These are phyloP conservation scores for Eulemur mongoz DNA, from an alignment of 2,797 vertebrate genomes.

Conservation along the genomic window DNA sequence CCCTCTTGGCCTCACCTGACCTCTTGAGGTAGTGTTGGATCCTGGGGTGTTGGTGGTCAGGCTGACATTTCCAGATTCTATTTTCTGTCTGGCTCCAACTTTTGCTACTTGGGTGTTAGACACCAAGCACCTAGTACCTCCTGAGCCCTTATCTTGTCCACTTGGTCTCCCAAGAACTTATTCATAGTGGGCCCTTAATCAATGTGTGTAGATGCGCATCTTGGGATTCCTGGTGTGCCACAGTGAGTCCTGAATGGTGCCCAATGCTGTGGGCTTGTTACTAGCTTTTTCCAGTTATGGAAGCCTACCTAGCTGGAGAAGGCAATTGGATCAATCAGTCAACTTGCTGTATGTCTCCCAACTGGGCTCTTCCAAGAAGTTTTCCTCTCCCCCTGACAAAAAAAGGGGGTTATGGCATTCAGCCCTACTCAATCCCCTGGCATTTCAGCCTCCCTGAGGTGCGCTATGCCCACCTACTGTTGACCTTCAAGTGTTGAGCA, in stretches of 20 bases:
- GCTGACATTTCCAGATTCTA: not conserved
- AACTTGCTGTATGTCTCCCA: slow-evolving; percentile 40
- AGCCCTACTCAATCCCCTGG: not conserved
- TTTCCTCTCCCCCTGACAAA: not conserved
- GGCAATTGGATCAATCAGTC: slow-evolving; percentile 47
- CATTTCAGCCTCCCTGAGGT: not conserved
- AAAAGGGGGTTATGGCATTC: not conserved
- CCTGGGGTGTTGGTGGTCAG: not conserved
- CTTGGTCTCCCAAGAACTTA: not conserved
- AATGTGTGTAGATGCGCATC: not conserved
- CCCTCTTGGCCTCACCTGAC: not conserved
- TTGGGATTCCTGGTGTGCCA: not conserved
- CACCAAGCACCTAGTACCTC: not conserved
- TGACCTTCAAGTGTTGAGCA: not conserved
- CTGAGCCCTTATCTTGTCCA: not conserved
- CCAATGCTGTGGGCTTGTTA: not conserved
- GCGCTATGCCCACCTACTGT: not conserved
- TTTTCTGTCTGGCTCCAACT: not conserved
- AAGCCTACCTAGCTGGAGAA: slow-evolving; percentile 41
- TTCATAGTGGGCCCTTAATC: not conserved
- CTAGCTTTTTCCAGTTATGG: not conserved
- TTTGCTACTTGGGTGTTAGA: not conserved
- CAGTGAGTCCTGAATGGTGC: not conserved
- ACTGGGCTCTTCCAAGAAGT: slow-evolving; percentile 36
- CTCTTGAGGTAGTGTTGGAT: slow-evolving; percentile 43